Conservation (phyloP, 2,113 vertebrate genomes). For the Sinocyclocheilus anshuiensis region DNA sequence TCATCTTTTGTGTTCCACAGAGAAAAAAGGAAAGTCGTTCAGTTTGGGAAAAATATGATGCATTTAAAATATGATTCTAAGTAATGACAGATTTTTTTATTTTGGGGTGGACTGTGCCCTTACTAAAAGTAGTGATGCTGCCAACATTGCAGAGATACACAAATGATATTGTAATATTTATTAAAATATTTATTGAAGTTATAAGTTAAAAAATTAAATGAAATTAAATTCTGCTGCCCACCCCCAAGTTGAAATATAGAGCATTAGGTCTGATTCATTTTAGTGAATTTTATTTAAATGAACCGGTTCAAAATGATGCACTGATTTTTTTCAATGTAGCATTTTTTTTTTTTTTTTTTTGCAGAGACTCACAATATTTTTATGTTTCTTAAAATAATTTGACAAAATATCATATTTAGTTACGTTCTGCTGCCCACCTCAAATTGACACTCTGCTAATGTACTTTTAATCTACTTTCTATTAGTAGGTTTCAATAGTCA, state of each 20-base stretch:
- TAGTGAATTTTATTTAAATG: not conserved
- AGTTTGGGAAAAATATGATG: not conserved
- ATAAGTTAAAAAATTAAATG: too few relatives aligned
- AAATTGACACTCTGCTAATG: not conserved
- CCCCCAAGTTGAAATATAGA: not conserved
- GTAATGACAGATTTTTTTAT: not conserved
- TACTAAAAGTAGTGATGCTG: too few relatives aligned
- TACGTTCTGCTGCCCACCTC: not conserved
- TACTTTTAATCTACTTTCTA: not conserved
- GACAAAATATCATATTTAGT: not conserved
- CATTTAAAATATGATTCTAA: too few relatives aligned
- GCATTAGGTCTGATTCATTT: not conserved
- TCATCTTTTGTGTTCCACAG: not conserved
- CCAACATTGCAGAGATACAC: not conserved
- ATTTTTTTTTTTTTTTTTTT: not conserved
- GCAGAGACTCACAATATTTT: not conserved
- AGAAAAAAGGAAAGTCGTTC: not conserved
- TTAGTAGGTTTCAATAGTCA: not conserved
- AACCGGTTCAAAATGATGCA: not conserved
- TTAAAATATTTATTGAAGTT: not conserved
- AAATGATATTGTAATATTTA: not conserved
- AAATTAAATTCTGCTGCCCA: not conserved
- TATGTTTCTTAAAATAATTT: not conserved
- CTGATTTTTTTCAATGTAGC: not conserved
- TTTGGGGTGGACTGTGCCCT: too few relatives aligned